A percentile compares a stretch with the other conserved stretches of the same genome.
phyloP scores from a whole-genome alignment of 2,113 vertebrate genomes.

The Sander vitreus region DNA sequence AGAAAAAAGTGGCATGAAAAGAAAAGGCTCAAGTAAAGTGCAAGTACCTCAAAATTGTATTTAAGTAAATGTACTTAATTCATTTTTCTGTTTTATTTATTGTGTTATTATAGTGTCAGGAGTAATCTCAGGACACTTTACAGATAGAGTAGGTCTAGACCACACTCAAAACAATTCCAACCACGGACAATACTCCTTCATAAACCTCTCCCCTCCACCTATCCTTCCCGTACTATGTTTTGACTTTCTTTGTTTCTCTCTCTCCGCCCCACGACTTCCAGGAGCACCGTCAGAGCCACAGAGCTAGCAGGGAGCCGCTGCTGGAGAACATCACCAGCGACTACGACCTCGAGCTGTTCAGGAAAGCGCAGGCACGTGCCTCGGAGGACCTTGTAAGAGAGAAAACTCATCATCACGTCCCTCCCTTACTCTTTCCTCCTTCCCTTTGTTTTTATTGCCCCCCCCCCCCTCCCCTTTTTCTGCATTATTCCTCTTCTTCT shows the following conservation, averaged over 20 bases:
- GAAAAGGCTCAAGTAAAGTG: no score
- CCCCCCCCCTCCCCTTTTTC: constrained; percentile 9
- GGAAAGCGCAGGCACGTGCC: constrained; percentile 96
- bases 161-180: no score
- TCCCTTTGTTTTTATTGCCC: constrained; percentile 12
- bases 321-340: constrained; percentile 99
- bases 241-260: neutral
- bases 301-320: constrained; percentile 92
- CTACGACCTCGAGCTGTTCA: constrained; percentile 98
- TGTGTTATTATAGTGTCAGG: no score
- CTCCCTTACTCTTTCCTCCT: constrained; percentile 34
- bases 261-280: constrained; percentile 36
- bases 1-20: no score
- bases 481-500: constrained; percentile 64
- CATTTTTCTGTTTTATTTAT: no score
- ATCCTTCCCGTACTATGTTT: neutral
- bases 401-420: constrained; percentile 79
- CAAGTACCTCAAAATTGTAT: no score
- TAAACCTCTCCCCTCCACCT: neutral
- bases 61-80: no score
- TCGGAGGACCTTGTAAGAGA: constrained; percentile 97
- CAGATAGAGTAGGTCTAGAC: no score
- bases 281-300: constrained; percentile 94
- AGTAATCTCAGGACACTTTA: no score
- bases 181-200: no score